These are phyloP conservation scores for Dicyrtomina minuta DNA, from an alignment of 2,888 invertebrate species.

Conservation along the genomic window DNA sequence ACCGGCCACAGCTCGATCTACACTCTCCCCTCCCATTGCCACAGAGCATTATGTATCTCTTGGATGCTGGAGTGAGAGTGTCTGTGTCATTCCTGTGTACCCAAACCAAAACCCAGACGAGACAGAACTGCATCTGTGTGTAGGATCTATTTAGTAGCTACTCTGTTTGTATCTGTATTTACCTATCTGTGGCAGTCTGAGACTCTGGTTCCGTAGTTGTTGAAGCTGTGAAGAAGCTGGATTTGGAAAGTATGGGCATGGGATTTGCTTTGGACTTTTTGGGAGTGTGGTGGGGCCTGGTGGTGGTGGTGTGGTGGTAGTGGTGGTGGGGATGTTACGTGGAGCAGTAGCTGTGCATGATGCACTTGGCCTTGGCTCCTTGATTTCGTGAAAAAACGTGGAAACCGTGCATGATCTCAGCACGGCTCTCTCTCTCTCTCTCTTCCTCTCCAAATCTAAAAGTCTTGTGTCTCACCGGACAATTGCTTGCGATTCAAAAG, in stretches of 20 bases:
- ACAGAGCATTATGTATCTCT: no score
- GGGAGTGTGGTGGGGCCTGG: conserved; percentile 1
- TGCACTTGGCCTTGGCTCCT: conserved; percentile 44
- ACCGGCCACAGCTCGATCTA: no score
- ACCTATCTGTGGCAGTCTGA: conserved; percentile 4
- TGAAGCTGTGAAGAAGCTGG: no score
- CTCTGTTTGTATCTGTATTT: background rate
- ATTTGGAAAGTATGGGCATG: no score
- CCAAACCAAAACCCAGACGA: no score
- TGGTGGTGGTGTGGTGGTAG: background rate
- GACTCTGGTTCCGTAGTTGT: background rate
- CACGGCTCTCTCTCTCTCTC: conserved; percentile 17
- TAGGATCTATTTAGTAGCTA: background rate
- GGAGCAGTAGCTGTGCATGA: conserved; percentile 37
- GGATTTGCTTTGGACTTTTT: background rate
- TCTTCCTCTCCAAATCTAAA: background rate
- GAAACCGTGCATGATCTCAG: conserved; percentile 30
- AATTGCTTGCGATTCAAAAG: conserved; percentile 23
- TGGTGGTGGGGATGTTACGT: background rate
- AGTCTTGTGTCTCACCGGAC: conserved; percentile 24
- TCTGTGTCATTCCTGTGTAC: no score
- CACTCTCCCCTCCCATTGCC: no score
- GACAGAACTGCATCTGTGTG: no score
- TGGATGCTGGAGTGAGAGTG: no score
- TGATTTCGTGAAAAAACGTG: conserved; percentile 42